A percentile compares a stretch with the other conserved stretches of the same genome.
Evolutionary conservation across 2,113 vertebrate genomes (phyloP).

Genomic region (Mustela nigripes): DNA sequence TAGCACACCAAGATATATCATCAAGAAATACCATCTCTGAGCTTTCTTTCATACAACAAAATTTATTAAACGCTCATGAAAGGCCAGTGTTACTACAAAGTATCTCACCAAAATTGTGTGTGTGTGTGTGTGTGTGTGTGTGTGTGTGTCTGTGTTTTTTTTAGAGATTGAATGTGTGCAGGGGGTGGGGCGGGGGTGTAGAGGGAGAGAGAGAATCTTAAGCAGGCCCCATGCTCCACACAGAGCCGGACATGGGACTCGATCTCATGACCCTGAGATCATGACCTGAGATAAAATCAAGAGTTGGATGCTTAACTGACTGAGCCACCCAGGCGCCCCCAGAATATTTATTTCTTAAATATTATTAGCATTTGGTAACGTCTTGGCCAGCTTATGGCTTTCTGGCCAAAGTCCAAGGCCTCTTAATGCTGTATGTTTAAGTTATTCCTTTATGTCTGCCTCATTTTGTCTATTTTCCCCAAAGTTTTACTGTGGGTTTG

Average conservation of each 20-base stretch:
- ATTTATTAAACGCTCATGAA: not conserved
- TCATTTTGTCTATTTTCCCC: not conserved
- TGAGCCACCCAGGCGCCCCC: not conserved
- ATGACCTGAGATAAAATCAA: not conserved
- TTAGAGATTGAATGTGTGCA: not conserved
- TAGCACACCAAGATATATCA: not conserved
- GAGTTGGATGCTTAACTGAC: not conserved
- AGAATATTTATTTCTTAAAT: not conserved
- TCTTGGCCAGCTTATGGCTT: not conserved
- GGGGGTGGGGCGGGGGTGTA: accelerated
- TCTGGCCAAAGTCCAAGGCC: not conserved
- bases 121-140: no score
- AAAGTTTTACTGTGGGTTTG: not conserved
- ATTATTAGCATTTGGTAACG: not conserved
- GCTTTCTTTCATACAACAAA: not conserved
- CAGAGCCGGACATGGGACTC: not conserved
- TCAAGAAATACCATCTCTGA: not conserved
- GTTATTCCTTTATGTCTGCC: not conserved
- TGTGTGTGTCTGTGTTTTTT: no score
- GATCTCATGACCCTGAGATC: not conserved
- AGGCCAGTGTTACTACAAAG: not conserved
- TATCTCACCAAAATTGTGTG: no score
- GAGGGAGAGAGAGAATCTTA: not conserved
- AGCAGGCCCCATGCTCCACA: not conserved
- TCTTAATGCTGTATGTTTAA: not conserved